Evolutionary conservation across 35 echinoderm and acorn worm species (phyloP), one percentile per base, ranked within the genome.

Genomic region (Diadema setosum): DNA sequence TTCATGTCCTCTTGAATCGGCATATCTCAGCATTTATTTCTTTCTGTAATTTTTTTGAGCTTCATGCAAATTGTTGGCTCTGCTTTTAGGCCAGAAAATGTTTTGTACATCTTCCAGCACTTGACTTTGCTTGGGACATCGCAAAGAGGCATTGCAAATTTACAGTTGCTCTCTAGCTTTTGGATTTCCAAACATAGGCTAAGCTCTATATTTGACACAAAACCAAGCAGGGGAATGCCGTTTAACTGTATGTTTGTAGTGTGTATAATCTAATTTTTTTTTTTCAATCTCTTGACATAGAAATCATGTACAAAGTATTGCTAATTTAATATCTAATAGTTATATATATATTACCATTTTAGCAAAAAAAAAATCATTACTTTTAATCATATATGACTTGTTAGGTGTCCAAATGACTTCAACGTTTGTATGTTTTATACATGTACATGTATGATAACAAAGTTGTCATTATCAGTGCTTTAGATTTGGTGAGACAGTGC

Each of bases 281-380:
- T n/a, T n/a, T n/a, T n/a, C n/a, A n/a, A n/a, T n/a, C n/a, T 78
- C 73, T 78, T 78, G 35, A 78, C 73, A 42, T n/a, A n/a, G 18
- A 17, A 78, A 78, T 78, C 73, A 78, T 78, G 73, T 78, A 78
- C 37, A 78, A 78, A 78, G 73, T 78, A 78, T n/a, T 78, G 40
- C 40, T 78, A 78, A 78, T 78, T 78, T 78, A 78, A 78, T 78
- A 78, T 78, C 35, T 78, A 78, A 31, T 67, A 31, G 37, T 78
- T 78, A 39, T 42, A 44, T n/a, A n/a, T 78, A 78, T 78, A 78
- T 42, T 78, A 78, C 44, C 73, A 78, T 78, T 78, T 24, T 78
- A 78, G 73, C 73, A 35, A 18, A 5, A 42, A 36, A 78, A 39
- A 11, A 52, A 52, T n/a, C n/a, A 11, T 9, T 78, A 78, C 27